Base-by-base conservation (phyloP, 92 coral and sea anemone genomes). In the Parazoanthus atlanticus region DNA sequence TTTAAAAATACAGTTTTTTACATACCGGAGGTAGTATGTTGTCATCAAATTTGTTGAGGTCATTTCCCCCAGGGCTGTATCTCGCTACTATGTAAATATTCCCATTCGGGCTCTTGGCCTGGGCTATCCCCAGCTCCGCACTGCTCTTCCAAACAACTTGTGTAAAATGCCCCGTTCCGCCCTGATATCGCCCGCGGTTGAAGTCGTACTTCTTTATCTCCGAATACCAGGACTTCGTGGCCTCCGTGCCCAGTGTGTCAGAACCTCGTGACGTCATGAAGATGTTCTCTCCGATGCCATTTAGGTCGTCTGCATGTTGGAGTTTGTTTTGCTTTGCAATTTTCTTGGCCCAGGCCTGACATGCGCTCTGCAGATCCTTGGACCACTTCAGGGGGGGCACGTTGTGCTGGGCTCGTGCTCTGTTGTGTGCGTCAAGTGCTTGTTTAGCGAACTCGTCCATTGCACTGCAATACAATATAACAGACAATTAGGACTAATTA, bases 111-210 rank as follows among this genome's bases (percentile, higher is more conserved):
- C 94, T 72, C 89, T 94, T 92, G n/a, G 98, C 93, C n/a, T 92
- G 90, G 26, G 97, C 98, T 92, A 96, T 86, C 78, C 98, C 98
- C 47, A 96, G 89, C 91, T 96, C 98, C 61, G 84, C 86, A 21
- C 94, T 84, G 77, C 88, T 92, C 88, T 96, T 96, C 98, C 98
- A 95, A 3, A 52, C 58, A 52, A 52, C 58, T 15, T 52, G 58
- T 52, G 58, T 52, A 4, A 52, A 52, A 52, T 52, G 58, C 17
- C 58, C 58, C 58, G 58, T 52, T 15, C 58, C 58, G 58, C 58
- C 58, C 74, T 69, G 74, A 69, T 69, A 69, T 69, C 74, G 32
- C 74, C 74, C 74, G 33, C 74, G 74, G 29, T 25, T 76, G 81
- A 76, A 76, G 54, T 65, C 86, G 58, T 81, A 92, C 90, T 74